These are phyloP conservation scores for Brassicogethes aeneus DNA, from an alignment of 2,888 invertebrate genomes.

Conservation along the genomic window DNA sequence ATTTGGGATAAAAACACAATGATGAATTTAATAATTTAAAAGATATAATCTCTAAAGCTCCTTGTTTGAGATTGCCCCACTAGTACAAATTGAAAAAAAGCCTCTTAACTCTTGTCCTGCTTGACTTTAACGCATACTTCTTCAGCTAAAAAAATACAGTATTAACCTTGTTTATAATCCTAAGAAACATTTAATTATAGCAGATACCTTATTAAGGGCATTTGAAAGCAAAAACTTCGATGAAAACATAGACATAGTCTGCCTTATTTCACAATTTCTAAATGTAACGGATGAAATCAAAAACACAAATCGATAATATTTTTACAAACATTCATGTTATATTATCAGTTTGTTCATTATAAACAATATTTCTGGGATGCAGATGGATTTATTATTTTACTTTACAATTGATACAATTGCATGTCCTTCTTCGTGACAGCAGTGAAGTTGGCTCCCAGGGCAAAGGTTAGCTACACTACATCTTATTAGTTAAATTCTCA, in stretches of 20 bases:
- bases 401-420: too few species aligned
- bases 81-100: conserved; percentile 24
- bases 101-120: conserved; percentile 4
- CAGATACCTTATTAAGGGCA: conserved; percentile 8
- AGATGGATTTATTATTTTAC: too few species aligned
- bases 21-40: conserved; percentile 24
- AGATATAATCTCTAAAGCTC: conserved; percentile 17
- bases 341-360: too few species aligned
- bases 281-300: not conserved
- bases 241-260: conserved; percentile 4
- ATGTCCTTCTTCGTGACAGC: too few species aligned
- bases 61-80: conserved; percentile 26
- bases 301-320: too few species aligned
- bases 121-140: conserved; percentile 8
- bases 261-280: not conserved
- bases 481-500: too few species aligned
- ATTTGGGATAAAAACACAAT: conserved; percentile 18
- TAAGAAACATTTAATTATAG: conserved; percentile 8
- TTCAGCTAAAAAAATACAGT: conserved; percentile 7
- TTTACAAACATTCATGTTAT: too few species aligned
- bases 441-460: too few species aligned
- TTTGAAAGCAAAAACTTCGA: conserved; percentile 4
- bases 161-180: conserved; percentile 8
- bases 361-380: too few species aligned
- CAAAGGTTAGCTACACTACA: too few species aligned